Evolutionary conservation across 2,888 invertebrate species (phyloP), one percentile per base, ranked within the genome.

Genomic region (Parochlus steinenii): DNA sequence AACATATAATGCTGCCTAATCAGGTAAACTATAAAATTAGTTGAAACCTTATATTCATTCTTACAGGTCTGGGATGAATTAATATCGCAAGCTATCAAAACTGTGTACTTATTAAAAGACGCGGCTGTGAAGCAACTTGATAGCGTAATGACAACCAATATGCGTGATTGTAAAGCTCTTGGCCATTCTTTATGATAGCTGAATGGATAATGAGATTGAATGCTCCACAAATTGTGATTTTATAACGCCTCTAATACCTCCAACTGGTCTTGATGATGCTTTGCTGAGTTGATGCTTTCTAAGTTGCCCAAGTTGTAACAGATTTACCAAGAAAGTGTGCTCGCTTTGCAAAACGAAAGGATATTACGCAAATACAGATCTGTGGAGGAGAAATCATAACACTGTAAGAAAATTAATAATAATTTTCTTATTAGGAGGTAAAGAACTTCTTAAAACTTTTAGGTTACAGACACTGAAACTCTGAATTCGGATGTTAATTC

Each of bases 61-160:
- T n/a, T n/a, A n/a, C n/a, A n/a, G n/a, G n/a, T n/a, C 19, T 98
- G 98, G 98, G 95, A 95, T 62, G 93, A 93, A 50, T 89, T 95
- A 38, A 95, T 98, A 49, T 83, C 82, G 47, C 85, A 92, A 56
- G 97, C 97, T 37, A 85, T 90, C 27, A 86, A 87, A 67, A 92
- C 93, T 65, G 93, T 95, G 6, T 89, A 95, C 51, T 81, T 90
- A 42, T 65, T 97, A 36, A 93, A 93, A 59, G 90, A 95, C 59
- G 92, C 93, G 54, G 86, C 92, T 47, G 92, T 98, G 1, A 92
- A 90, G 62, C 97, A 97, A 61, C 69, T 99, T 42, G 86, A 85
- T 37, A 95, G 90, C 62, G 97, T 99, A 59, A 68, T 99, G 38
- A 98, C 98, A 65, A 98, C 98, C 2, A 99, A 98, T 63, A 93